Percentiles rank a stretch among this genome's conserved stretches.
phyloP scores from a whole-genome alignment of 1,140 invertebrate genomes.

The Myzus persicae region DNA sequence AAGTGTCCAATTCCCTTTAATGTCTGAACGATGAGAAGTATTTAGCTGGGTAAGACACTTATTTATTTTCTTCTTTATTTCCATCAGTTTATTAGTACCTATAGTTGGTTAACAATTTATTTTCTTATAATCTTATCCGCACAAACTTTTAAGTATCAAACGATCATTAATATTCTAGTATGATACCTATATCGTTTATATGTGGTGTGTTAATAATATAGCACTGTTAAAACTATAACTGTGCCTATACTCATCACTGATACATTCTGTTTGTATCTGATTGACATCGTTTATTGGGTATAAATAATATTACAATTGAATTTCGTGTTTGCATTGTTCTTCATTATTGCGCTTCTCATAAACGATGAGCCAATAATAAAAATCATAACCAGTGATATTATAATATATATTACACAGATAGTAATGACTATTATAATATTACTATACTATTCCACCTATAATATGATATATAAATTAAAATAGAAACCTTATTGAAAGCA shows the following conservation, averaged over 20 bases:
- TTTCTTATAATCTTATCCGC: background rate
- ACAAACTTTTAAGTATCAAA: background rate
- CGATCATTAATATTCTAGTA: background rate
- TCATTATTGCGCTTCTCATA: background rate
- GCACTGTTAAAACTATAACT: background rate
- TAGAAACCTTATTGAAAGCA: background rate
- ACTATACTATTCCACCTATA: background rate
- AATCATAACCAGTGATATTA: too few relatives aligned
- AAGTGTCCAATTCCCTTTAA: too few relatives aligned
- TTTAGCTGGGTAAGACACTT: too few relatives aligned
- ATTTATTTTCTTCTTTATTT: too few relatives aligned
- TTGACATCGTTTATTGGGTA: background rate
- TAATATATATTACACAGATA: too few relatives aligned
- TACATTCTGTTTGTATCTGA: background rate
- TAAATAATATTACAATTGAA: conserved; percentile 29
- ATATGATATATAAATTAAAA: background rate
- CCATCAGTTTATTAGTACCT: too few relatives aligned
- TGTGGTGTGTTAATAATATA: too few relatives aligned
- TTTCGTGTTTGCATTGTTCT: background rate
- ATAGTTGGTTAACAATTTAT: too few relatives aligned
- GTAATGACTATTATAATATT: background rate
- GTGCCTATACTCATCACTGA: background rate
- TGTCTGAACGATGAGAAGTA: too few relatives aligned
- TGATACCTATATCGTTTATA: background rate
- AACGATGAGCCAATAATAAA: background rate